phyloP scores from a whole-genome alignment of 2,113 vertebrate species.

The Oreochromis spilurus region DNA sequence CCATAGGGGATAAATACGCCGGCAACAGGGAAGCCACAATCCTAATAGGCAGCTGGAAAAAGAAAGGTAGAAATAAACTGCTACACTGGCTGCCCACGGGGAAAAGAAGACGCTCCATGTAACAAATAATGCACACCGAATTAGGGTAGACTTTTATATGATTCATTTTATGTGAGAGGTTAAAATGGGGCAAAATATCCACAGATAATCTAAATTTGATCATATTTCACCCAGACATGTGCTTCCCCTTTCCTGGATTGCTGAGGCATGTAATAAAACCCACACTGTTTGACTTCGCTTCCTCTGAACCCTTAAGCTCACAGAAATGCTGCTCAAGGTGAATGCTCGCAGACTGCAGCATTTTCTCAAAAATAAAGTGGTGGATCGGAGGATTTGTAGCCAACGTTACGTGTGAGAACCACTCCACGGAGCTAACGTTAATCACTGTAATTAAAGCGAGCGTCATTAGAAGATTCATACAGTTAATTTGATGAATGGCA shows the following conservation, averaged over 20 bases:
- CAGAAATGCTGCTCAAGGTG: conserved; percentile 47
- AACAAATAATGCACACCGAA: conserved; percentile 38
- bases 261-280: conserved; percentile 74
- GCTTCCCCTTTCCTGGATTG: conserved; percentile 72
- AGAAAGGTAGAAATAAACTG: conserved; percentile 41
- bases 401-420: not conserved
- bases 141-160: conserved; percentile 56
- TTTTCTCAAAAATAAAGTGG: not conserved
- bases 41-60: conserved; percentile 60
- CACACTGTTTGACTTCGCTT: conserved; percentile 62
- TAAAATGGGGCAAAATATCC: conserved; percentile 57
- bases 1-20: conserved; percentile 36
- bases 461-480: conserved; percentile 29
- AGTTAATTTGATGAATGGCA: conserved; percentile 9
- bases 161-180: conserved; percentile 61
- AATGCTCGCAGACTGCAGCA: conserved; percentile 6
- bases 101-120: not conserved
- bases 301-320: conserved; percentile 59
- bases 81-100: not conserved
- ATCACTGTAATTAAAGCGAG: not conserved
- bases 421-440: not conserved
- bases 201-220: conserved; percentile 70
- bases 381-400: not conserved
- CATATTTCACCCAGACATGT: conserved; percentile 68
- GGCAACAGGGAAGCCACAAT: conserved; percentile 52